Evolutionary conservation across 2,888 invertebrate genomes (phyloP).

Genomic region (Octodonta nipae): DNA sequence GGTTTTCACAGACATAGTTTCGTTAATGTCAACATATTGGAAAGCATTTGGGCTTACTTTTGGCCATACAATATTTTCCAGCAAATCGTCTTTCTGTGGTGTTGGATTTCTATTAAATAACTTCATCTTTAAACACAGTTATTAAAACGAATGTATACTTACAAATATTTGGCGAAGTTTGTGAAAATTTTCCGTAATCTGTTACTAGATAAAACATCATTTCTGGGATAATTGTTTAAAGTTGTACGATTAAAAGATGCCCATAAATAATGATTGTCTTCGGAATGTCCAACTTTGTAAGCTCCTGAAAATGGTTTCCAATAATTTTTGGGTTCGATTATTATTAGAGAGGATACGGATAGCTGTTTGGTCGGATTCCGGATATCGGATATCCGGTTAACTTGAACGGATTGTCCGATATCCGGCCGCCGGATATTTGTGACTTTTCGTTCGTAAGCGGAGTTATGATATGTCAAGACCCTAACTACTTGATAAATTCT

Average conservation of each 20-base stretch:
- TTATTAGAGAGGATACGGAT: not conserved
- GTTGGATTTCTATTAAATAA: conserved; percentile 28
- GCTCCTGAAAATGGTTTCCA: not conserved
- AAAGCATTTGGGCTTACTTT: conserved; percentile 9
- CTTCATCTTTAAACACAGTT: not conserved
- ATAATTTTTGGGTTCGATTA: not conserved
- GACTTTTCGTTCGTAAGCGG: too few relatives aligned
- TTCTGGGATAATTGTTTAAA: not conserved
- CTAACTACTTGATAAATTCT: too few relatives aligned
- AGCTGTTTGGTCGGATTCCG: too few relatives aligned
- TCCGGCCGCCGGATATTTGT: too few relatives aligned
- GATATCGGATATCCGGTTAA: not conserved
- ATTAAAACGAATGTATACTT: conserved; percentile 5
- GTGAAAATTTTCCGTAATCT: conserved; percentile 7
- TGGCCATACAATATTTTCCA: conserved; percentile 13
- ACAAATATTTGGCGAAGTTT: conserved; percentile 13
- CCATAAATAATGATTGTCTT: not conserved
- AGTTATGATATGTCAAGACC: too few relatives aligned
- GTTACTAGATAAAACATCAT: conserved; percentile 2
- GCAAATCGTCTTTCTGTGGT: conserved; percentile 12
- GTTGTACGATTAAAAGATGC: not conserved
- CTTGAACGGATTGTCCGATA: too few relatives aligned
- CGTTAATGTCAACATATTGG: conserved; percentile 13
- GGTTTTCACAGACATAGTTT: conserved; percentile 9
- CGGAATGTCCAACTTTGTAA: not conserved